These are phyloP conservation scores for Hydractinia symbiolongicarpus DNA, from an alignment of 30 jellyfish, hydroid and myxozoan genomes.

Conservation along the genomic window DNA sequence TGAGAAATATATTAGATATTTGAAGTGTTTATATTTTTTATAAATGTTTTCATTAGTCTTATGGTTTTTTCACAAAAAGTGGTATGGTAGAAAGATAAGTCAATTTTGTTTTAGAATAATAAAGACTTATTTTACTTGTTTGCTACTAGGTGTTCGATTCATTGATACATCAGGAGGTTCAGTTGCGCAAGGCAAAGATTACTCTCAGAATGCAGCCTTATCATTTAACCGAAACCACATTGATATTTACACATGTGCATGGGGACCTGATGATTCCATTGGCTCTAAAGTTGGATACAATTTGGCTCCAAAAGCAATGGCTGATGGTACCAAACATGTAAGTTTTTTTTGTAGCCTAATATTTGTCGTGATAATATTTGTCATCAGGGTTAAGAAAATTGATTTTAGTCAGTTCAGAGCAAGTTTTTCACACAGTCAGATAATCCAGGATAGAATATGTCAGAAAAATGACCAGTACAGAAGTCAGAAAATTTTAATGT, in stretches of 20 bases:
- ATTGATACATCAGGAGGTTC: slow-evolving; percentile 19
- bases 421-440: no score
- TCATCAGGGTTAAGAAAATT: background rate
- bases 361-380: background rate
- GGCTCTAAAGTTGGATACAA: slow-evolving; percentile 28
- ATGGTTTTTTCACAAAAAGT: no score
- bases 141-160: background rate
- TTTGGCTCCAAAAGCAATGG: background rate
- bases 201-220: slow-evolving; percentile 6
- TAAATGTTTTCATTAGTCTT: no score
- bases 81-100: no score
- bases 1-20: no score
- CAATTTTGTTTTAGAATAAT: no score
- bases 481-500: no score
- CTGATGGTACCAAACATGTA: slow-evolving; percentile 32
- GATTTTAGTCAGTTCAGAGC: background rate
- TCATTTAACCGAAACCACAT: background rate
- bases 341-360: background rate
- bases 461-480: no score
- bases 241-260: slow-evolving; percentile 40
- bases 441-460: no score
- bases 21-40: no score
- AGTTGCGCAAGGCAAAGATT: slow-evolving; percentile 5
- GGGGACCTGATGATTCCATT: slow-evolving; percentile 21
- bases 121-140: background rate